Evolutionary conservation across 2,797 vertebrate species (phyloP), one percentile per base, ranked within the genome.

Genomic region (Morelia viridis): DNA sequence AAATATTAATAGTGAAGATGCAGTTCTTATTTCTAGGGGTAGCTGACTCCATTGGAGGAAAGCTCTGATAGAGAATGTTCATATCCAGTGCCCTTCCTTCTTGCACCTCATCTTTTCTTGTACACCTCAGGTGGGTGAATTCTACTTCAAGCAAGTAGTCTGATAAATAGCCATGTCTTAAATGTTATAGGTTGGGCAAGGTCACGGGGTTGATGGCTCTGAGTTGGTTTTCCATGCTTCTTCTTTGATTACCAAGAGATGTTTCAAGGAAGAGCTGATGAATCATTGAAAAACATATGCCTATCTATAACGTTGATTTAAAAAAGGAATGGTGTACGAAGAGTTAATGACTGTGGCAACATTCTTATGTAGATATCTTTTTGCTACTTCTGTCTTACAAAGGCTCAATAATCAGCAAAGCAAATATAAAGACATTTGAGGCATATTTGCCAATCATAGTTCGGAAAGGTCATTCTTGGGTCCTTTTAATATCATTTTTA

Each of bases 371-470:
- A 35, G 65, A 71, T 35, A 71, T 31, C 5, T 0, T 35, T 71
- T 31, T 71, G 15, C 65, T 71, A 71, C 35, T 5, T 35, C 15
- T 35, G 15, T 31, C 31, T 3, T 71, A 17, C n/a, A n/a, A 71
- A 71, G n/a, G n/a, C 5, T 71, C n/a, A 71, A 35, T 71, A 71
- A 71, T 35, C 65, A 71, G 65, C 65, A 35, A 71, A 71, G n/a
- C n/a, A 35, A 71, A 35, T 31, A 71, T 1, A 0, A 71, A 68
- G 13, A 68, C n/a, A 68, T 0, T 0, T 0, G 2, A 71, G 31
- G 31, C 65, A 71, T 71, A 71, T 71, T 17, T 71, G 13, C 5
- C 31, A 35, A 71, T 71, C n/a, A 19, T 71, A 35, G 17, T 71
- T 35, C 19, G n/a, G 17, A 71, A 35, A 71, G 13, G 15, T 35